Evolutionary conservation across 2,113 vertebrate genomes (phyloP), one percentile per base, ranked within the genome.

Genomic region (Alouatta palliata): DNA sequence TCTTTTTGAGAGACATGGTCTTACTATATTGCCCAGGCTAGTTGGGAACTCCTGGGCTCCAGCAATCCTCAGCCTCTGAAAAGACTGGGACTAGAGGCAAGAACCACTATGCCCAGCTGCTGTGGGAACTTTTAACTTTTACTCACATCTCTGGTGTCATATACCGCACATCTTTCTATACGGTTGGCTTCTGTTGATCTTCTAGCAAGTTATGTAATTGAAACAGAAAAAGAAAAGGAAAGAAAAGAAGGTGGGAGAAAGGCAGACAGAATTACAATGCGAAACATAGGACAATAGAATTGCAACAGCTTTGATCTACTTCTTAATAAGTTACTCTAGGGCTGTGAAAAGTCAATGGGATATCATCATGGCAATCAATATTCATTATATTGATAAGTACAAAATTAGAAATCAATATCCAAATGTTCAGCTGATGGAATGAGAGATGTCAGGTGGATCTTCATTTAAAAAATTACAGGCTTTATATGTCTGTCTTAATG

Each of bases 391-490:
- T 84, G 70, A 95, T 87, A 86, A 97, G 87, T 52, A 66, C 56
- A 93, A 81, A 95, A 85, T 52, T 52, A 81, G 64, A 97, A 96
- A 54, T 71, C 64, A 95, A 96, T 87, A 68, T 17, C 47, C 64
- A 96, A 90, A 96, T 73, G 93, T 96, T 85, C 80, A 93, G 37
- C 58, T 64, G 40, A 85, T 23, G 73, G 79, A 96, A 71, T 90
- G 43, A 95, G 87, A 95, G 77, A 64, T 86, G 64, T 80, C 94
- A 91, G 4, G 1, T 13, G 3, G 37, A 68, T 47, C 64, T 30
- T 90, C 79, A 73, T 52, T 87, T 93, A 45, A 84, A 91, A 95
- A 94, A 88, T 32, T 77, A 90, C 19, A 92, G 56, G 27, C 70
- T 92, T 95, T 52, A 43, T 35, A 47, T 47, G n/a, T 83, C 49